phyloP scores from a whole-genome alignment of 2,888 invertebrate genomes.

The Brachylomia viminalis region DNA sequence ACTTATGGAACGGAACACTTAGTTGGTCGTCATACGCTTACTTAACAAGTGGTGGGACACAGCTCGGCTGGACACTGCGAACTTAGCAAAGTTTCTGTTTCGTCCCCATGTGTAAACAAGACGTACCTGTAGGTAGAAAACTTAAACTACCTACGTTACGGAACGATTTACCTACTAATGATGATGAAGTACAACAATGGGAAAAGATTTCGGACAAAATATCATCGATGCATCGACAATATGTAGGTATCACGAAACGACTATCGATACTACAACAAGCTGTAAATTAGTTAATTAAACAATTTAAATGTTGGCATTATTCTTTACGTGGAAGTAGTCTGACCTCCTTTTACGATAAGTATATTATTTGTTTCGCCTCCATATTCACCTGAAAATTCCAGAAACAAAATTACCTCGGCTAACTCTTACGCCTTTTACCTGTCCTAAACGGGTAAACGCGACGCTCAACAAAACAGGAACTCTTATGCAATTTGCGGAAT shows the following conservation, averaged over 20 bases:
- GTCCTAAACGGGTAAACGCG: conserved; percentile 39
- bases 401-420: conserved; percentile 15
- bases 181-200: not conserved
- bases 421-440: conserved; percentile 8
- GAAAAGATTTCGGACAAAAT: not conserved
- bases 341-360: not conserved
- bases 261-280: not conserved
- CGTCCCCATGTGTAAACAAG: conserved; percentile 1
- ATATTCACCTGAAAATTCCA: not conserved
- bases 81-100: conserved; percentile 22
- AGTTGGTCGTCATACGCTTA: conserved; percentile 35
- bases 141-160: not conserved
- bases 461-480: conserved; percentile 55
- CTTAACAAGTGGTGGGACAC: conserved; percentile 32
- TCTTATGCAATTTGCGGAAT: conserved; percentile 73
- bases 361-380: not conserved
- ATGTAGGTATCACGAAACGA: not conserved
- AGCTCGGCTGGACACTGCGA: conserved; percentile 31
- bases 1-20: conserved; percentile 35
- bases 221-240: no score
- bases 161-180: not conserved
- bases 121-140: not conserved
- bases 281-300: not conserved
- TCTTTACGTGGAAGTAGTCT: not conserved
- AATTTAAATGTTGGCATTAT: not conserved